phyloP scores from a whole-genome alignment of 92 coral and sea anemone genomes.

The Umimayanthus chanpuru region DNA sequence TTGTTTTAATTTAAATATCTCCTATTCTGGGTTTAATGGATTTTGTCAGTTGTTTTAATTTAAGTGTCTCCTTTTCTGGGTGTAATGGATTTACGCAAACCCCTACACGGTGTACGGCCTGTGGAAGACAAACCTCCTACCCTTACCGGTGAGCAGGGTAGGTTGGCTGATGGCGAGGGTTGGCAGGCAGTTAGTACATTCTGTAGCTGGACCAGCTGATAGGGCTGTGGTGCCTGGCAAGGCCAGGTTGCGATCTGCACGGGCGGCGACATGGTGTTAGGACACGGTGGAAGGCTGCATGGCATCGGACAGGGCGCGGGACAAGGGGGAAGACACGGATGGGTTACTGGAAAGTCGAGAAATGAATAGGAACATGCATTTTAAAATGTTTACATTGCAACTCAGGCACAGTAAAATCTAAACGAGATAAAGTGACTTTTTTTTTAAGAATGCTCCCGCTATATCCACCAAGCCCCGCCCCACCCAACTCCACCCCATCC shows the following conservation, averaged over 20 bases:
- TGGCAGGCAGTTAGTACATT: conserved; percentile 2
- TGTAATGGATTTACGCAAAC: not conserved
- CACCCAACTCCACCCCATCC: no score
- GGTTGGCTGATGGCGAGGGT: not conserved
- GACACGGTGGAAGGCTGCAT: conserved; percentile 10
- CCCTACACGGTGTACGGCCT: not conserved
- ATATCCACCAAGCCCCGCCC: no score
- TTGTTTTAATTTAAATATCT: no score
- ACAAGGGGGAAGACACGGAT: not conserved
- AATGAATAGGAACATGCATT: no score
- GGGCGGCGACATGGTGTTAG: not conserved
- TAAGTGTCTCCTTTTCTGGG: not conserved
- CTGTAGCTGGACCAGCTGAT: conserved; percentile 38
- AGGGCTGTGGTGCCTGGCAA: conserved; percentile 13
- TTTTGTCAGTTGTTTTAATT: no score
- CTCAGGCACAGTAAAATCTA: no score
- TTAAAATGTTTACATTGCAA: no score
- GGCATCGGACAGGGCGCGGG: conserved; percentile 23
- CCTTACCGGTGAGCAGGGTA: conserved; percentile 33
- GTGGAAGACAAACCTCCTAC: not conserved
- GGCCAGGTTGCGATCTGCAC: not conserved
- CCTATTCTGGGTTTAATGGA: not conserved
- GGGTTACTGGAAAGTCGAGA: conserved; percentile 14
- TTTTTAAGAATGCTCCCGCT: no score
- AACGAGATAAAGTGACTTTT: no score